phyloP scores from a whole-genome alignment of 2,113 vertebrate genomes.

The Dryoscopus gambensis region DNA sequence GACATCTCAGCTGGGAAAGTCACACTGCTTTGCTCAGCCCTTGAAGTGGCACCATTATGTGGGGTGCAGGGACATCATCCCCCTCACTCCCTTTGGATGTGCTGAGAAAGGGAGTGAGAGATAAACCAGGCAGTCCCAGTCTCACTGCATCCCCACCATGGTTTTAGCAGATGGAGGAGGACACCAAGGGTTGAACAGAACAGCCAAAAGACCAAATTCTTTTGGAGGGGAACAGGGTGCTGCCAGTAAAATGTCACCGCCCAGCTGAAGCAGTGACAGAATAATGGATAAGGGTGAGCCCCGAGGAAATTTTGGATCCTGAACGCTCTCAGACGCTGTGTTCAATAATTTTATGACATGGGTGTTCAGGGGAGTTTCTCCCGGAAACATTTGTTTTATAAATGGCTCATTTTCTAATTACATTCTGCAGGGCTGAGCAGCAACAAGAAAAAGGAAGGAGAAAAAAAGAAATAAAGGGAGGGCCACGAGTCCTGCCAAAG shows the following conservation, averaged over 20 bases:
- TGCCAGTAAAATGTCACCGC: constrained; percentile 35
- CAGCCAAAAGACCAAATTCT: background rate
- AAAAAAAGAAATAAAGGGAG: background rate
- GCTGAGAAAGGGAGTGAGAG: background rate
- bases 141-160: background rate
- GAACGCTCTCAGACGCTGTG: background rate
- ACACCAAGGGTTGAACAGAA: background rate
- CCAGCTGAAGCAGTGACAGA: background rate
- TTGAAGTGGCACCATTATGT: background rate
- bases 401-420: constrained; percentile 59
- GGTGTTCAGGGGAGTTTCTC: constrained; percentile 47
- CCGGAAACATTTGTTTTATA: constrained; percentile 56
- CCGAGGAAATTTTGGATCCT: constrained; percentile 13
- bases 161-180: background rate
- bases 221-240: background rate
- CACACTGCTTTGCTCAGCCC: background rate
- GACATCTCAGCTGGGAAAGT: background rate
- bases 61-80: background rate
- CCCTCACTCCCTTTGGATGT: background rate
- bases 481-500: background rate
- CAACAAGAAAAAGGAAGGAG: background rate
- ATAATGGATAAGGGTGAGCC: constrained; percentile 50
- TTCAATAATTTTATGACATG: constrained; percentile 45
- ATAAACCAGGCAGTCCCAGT: background rate
- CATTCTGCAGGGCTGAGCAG: constrained; percentile 13